Evolutionary conservation across 2,797 vertebrate genomes (phyloP).

Genomic region (Catostomus latipinnis): DNA sequence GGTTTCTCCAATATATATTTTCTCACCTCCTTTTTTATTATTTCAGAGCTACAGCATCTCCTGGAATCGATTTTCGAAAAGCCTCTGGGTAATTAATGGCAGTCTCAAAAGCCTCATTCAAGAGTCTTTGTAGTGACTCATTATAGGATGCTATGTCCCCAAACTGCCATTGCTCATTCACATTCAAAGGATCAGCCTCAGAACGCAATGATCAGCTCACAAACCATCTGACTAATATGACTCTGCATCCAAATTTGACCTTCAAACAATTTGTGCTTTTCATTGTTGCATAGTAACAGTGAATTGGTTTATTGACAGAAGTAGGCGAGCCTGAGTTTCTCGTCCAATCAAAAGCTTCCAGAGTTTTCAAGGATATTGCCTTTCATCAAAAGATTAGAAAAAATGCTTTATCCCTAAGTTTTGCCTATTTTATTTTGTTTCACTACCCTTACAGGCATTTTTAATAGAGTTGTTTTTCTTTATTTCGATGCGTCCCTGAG

Average conservation of each 20-base stretch:
- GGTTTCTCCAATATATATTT: conserved; percentile 6
- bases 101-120: conserved; percentile 26
- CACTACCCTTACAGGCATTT: not conserved
- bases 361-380: conserved; percentile 26
- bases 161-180: conserved; percentile 46
- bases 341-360: conserved; percentile 19
- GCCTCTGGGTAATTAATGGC: conserved; percentile 46
- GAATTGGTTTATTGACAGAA: conserved; percentile 26
- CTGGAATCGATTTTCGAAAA: conserved; percentile 25
- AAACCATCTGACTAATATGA: conserved; percentile 27
- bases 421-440: not conserved
- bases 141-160: conserved; percentile 16
- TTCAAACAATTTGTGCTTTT: conserved; percentile 33
- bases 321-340: conserved; percentile 1
- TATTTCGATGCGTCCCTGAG: conserved; percentile 32
- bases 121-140: conserved; percentile 50
- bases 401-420: conserved; percentile 10
- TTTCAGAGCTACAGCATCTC: conserved; percentile 13
- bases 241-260: conserved; percentile 37
- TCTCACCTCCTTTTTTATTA: not conserved
- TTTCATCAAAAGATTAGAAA: conserved; percentile 29
- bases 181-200: conserved; percentile 38
- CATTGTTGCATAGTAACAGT: conserved; percentile 49
- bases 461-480: conserved; percentile 12
- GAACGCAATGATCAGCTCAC: conserved; percentile 36